These are phyloP conservation scores for Drosophila grimshawi DNA, from an alignment of 1,140 invertebrate genomes.

Conservation along the genomic window DNA sequence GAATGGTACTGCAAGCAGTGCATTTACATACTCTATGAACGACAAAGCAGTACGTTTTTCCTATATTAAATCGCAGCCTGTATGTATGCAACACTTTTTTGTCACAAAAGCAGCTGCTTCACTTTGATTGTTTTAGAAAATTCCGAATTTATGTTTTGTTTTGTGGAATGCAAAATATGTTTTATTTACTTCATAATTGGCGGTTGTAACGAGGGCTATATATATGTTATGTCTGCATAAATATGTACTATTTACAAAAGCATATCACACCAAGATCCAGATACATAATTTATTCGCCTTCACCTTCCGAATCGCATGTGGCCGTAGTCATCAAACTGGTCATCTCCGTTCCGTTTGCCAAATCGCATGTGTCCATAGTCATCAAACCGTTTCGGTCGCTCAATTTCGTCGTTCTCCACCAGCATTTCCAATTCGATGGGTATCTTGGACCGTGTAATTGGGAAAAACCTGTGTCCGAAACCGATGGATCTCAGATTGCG, in stretches of 20 bases:
- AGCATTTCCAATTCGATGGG: slow-evolving; percentile 78
- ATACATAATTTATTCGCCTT: slow-evolving; percentile 43
- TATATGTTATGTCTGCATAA: slow-evolving; percentile 6
- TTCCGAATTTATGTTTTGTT: neutral
- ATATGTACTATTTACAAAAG: slow-evolving; percentile 52
- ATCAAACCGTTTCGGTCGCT: slow-evolving; percentile 86
- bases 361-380: slow-evolving; percentile 88
- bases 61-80: neutral
- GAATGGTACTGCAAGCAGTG: neutral
- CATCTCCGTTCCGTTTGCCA: slow-evolving; percentile 85
- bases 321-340: slow-evolving; percentile 87
- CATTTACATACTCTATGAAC: neutral
- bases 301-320: slow-evolving; percentile 87
- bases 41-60: neutral
- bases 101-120: no score
- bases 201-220: slow-evolving; percentile 4
- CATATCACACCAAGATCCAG: slow-evolving; percentile 25
- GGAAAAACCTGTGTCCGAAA: slow-evolving; percentile 24
- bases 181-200: slow-evolving; percentile 25
- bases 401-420: slow-evolving; percentile 86
- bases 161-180: slow-evolving; percentile 33
- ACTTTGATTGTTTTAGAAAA: neutral
- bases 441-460: slow-evolving; percentile 57
- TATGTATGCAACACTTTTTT: neutral
- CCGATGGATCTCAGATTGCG: slow-evolving; percentile 43